Conservation (phyloP, 2,888 invertebrate species). For the Synergus japonicus region DNA sequence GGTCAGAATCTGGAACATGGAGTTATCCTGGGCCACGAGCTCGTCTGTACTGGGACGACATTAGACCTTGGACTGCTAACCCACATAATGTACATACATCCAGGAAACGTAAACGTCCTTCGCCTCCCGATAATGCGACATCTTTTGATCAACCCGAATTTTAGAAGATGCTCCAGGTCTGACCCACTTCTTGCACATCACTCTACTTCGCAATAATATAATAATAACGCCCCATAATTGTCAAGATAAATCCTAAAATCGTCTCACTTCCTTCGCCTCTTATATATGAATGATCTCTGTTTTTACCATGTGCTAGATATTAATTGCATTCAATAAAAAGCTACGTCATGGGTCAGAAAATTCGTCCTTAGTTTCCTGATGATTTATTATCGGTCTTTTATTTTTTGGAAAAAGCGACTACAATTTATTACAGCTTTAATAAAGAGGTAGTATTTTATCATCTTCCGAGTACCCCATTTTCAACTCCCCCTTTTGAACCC, state of each 20-base stretch:
- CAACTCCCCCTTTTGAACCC: too few relatives aligned
- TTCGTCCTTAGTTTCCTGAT: neutral
- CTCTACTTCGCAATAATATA: neutral
- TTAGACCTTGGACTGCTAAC: slow-evolving; percentile 63
- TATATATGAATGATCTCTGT: slow-evolving; percentile 1
- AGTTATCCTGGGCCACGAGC: slow-evolving; percentile 53
- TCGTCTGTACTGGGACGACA: slow-evolving; percentile 54
- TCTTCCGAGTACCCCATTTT: too few relatives aligned
- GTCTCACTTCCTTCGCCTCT: slow-evolving; percentile 1
- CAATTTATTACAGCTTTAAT: neutral
- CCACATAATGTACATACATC: slow-evolving; percentile 56
- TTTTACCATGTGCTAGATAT: slow-evolving; percentile 2
- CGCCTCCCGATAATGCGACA: slow-evolving; percentile 54
- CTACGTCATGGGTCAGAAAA: slow-evolving; percentile 13
- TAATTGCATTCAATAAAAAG: slow-evolving; percentile 24
- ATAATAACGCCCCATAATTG: neutral
- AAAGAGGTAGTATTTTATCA: neutral
- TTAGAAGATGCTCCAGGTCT: neutral
- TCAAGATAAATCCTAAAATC: slow-evolving; percentile 20
- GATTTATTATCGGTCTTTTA: slow-evolving; percentile 8
- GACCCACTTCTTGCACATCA: slow-evolving; percentile 21
- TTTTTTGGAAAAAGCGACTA: neutral
- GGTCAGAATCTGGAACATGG: slow-evolving; percentile 54
- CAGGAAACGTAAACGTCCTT: slow-evolving; percentile 56
- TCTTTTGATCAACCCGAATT: slow-evolving; percentile 21